Evolutionary conservation across 2,113 vertebrate genomes (phyloP), one percentile per base, ranked within the genome.

Genomic region (Nothoprocta pentlandii): DNA sequence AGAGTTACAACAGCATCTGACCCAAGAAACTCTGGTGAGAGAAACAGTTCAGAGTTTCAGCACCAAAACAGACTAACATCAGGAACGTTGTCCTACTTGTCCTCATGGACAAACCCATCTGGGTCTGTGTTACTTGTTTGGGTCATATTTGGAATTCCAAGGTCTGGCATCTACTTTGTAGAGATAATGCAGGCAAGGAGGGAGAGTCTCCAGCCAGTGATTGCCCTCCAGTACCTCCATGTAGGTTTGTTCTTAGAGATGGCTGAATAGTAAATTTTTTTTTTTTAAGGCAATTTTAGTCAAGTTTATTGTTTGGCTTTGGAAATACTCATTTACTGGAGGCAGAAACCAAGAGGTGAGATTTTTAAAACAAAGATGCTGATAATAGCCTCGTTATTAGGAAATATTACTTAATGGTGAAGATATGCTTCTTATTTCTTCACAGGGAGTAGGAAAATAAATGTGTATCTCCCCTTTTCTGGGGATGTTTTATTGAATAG

Each of bases 361-460:
- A 39, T 49, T 49, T 53, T 89, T 56, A 81, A 42, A 23, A 75
- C 36, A 46, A 20, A 80, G 34, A 13, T 7, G 8, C 17, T 46
- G 56, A 34, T 5, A 54, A 64, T 81, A 44, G 47, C 49, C n/a
- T 87, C 34, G 16, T 13, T 73, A 16, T 41, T 67, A 41, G 26
- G 8, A 68, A 73, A 63, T 30, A 4, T 82, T 83, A 4, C 23
- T 63, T 74, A 34, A 2, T 8, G 28, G 7, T 75, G 28, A 74
- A 92, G 26, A 25, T 19, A 8, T 1, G 8, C 7, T 21, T 74
- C 12, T 46, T 70, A 21, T n/a, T n/a, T 36, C 49, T 62, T 15
- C 23, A 66, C 1, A 1, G 1, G 10, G 44, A 49, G 36, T 41
- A 23, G 12, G 1, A 6, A 23, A 54, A 3, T 4, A 25, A 80